Evolutionary conservation across 2,797 vertebrate genomes (phyloP).

Genomic region (Passerculus sandwichensis): DNA sequence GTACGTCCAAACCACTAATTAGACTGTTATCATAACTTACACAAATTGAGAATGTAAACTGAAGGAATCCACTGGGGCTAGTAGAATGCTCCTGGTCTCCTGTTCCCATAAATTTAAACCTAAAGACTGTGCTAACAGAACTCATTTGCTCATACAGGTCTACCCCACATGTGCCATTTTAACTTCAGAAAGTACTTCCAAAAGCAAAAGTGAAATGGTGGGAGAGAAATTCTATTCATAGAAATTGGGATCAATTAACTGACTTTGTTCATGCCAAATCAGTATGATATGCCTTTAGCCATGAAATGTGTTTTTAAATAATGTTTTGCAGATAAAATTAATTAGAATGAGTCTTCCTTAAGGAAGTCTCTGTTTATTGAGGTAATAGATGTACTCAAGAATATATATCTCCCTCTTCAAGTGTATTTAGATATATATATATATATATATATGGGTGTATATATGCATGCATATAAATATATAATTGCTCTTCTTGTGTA

Average conservation of each 20-base stretch:
- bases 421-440: background rate
- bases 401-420: background rate
- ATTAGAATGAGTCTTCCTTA: background rate
- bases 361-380: background rate
- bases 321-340: background rate
- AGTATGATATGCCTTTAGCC: background rate
- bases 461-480: background rate
- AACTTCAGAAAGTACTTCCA: background rate
- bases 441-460: too few relatives aligned
- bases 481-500: background rate
- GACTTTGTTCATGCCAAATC: background rate
- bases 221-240: background rate
- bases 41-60: conserved; percentile 37
- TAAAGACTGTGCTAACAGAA: conserved; percentile 16
- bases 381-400: background rate
- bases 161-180: background rate
- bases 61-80: conserved; percentile 28
- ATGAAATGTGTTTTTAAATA: background rate
- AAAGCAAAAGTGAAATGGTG: background rate
- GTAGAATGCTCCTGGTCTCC: conserved; percentile 18
- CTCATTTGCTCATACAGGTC: background rate
- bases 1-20: conserved; percentile 33
- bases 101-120: conserved; percentile 40
- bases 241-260: background rate
- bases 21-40: conserved; percentile 34